Percentiles rank a stretch among this genome's conserved stretches.
Conservation (phyloP, 2,888 invertebrate species). For the Pecten maximus region DNA sequence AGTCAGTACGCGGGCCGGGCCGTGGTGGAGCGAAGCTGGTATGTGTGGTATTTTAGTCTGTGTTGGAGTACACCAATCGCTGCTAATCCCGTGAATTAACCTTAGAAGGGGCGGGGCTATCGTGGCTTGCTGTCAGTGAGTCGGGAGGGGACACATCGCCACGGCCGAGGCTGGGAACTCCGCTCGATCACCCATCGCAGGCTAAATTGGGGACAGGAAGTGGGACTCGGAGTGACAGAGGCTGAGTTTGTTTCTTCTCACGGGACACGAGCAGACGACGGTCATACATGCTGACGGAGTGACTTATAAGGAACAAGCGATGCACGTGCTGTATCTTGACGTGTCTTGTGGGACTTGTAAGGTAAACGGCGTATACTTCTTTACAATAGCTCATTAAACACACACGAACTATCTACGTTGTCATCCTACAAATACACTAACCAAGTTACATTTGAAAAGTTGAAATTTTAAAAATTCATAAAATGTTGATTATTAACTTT, state of each 20-base stretch:
- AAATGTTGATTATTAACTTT: background rate
- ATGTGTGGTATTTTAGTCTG: slow-evolving; percentile 26
- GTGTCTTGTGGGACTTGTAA: background rate
- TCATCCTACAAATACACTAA: background rate
- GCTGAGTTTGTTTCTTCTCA: slow-evolving; percentile 1
- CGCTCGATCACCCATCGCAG: background rate
- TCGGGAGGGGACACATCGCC: slow-evolving; percentile 16
- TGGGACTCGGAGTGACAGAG: slow-evolving; percentile 20
- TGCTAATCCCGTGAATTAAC: slow-evolving; percentile 22
- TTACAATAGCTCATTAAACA: background rate
- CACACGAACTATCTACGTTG: background rate
- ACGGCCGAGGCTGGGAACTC: slow-evolving; percentile 27
- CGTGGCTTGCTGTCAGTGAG: slow-evolving; percentile 16
- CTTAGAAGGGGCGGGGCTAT: slow-evolving; percentile 28
- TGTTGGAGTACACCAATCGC: slow-evolving; percentile 11
- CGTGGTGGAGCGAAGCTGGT: background rate
- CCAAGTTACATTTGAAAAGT: background rate
- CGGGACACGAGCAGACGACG: slow-evolving; percentile 30
- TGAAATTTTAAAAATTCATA: background rate
- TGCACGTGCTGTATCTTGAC: slow-evolving; percentile 1
- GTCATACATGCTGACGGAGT: background rate
- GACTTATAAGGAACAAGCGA: slow-evolving; percentile 4
- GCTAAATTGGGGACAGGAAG: slow-evolving; percentile 18
- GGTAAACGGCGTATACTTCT: slow-evolving; percentile 5
- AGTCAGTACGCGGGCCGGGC: background rate